Evolutionary conservation across 2,113 vertebrate genomes (phyloP).

Genomic region (Hypocryptadius cinnamomeus): DNA sequence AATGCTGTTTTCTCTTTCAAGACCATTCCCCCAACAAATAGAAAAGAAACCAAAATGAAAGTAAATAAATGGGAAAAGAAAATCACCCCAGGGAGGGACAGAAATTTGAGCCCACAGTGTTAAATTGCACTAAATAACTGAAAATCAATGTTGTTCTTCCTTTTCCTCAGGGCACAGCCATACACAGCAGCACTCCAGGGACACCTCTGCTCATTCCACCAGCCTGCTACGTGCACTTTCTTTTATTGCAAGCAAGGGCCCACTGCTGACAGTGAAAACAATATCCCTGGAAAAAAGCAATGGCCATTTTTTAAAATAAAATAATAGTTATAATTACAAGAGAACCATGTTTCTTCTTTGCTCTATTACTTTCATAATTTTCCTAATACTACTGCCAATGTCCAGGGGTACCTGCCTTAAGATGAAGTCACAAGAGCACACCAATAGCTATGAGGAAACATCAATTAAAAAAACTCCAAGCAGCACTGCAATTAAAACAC

Average conservation of each 20-base stretch:
- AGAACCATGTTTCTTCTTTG: not conserved
- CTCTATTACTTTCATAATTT: not conserved
- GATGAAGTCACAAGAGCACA: not conserved
- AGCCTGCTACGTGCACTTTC: not conserved
- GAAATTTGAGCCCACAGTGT: not conserved
- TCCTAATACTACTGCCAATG: not conserved
- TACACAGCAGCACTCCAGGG: not conserved
- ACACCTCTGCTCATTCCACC: not conserved
- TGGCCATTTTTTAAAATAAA: not conserved
- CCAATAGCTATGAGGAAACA: not conserved
- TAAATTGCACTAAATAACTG: slow-evolving; percentile 43
- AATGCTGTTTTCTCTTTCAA: not conserved
- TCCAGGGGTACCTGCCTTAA: not conserved
- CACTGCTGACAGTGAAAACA: not conserved
- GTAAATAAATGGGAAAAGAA: not conserved
- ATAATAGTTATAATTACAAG: not conserved
- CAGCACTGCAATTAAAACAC: not conserved
- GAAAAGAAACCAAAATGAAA: not conserved
- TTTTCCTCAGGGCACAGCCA: not conserved
- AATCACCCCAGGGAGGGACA: not conserved
- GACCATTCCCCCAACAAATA: not conserved
- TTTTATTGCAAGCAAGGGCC: slow-evolving; percentile 19
- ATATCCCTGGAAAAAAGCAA: not conserved
- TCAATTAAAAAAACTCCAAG: not conserved
- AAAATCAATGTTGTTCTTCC: slow-evolving; percentile 43